A percentile compares a stretch with the other conserved stretches of the same genome.
phyloP scores from a whole-genome alignment of 64 coral and sea anemone genomes.

The Porites lutea region DNA sequence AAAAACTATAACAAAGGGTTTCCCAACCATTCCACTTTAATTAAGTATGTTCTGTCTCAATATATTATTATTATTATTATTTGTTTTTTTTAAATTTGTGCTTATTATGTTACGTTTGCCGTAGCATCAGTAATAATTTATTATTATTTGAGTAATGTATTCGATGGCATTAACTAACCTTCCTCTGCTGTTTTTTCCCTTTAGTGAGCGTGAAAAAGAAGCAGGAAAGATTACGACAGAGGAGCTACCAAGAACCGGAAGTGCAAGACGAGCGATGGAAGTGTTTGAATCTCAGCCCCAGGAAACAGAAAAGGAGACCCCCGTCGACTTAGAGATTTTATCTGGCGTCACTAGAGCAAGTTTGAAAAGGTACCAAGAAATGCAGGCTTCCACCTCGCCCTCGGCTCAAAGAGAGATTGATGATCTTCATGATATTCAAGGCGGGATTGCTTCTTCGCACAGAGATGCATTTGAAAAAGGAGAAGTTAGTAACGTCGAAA shows the following conservation, averaged over 20 bases:
- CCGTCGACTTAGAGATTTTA: slow-evolving; percentile 13
- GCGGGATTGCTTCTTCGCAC: slow-evolving; percentile 49
- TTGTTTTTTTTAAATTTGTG: too few species aligned
- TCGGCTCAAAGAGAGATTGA: slow-evolving; percentile 20
- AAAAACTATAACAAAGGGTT: too few species aligned
- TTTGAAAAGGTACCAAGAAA: slow-evolving; percentile 56
- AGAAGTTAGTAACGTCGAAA: slow-evolving; percentile 50
- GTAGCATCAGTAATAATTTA: too few species aligned
- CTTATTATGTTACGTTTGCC: too few species aligned
- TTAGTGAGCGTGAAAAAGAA: slow-evolving; percentile 30
- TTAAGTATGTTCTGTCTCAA: too few species aligned
- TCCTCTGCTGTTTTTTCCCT: not conserved
- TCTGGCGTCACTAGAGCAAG: slow-evolving; percentile 56
- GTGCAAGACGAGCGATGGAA: slow-evolving; percentile 52
- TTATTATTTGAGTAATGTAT: too few species aligned
- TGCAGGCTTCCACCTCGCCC: slow-evolving; percentile 19
- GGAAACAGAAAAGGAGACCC: slow-evolving; percentile 37
- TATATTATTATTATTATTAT: too few species aligned
- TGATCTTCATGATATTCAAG: slow-evolving; percentile 61
- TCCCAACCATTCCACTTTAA: too few species aligned
- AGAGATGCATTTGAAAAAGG: slow-evolving; percentile 61
- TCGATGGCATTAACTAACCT: not conserved
- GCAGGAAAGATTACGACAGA: slow-evolving; percentile 59
- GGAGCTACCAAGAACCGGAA: slow-evolving; percentile 63
- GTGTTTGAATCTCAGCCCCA: slow-evolving; percentile 30